A percentile compares a stretch with the other conserved stretches of the same genome.
Conservation (phyloP, 2,888 invertebrate species). For the Ethmia dodecea region DNA sequence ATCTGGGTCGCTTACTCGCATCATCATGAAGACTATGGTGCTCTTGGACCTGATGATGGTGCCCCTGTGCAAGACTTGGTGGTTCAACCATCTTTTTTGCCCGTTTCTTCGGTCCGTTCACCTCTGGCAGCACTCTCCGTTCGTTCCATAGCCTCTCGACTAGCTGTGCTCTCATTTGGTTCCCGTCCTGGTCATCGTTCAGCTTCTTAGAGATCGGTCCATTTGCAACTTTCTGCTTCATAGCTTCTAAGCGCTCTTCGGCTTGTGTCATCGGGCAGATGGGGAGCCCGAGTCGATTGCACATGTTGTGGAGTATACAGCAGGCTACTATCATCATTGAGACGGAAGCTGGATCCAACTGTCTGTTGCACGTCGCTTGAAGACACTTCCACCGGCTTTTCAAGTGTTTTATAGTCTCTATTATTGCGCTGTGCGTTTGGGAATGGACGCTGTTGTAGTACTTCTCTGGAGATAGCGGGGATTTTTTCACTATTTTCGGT, state of each 20-base stretch:
- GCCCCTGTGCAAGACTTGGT: background rate
- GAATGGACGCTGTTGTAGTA: slow-evolving; percentile 54
- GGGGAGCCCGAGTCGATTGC: slow-evolving; percentile 41
- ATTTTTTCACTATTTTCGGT: slow-evolving; percentile 61
- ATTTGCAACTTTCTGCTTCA: slow-evolving; percentile 69
- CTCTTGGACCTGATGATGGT: no score
- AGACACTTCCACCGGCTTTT: slow-evolving; percentile 65
- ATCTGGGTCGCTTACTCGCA: slow-evolving; percentile 46
- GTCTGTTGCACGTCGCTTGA: slow-evolving; percentile 61
- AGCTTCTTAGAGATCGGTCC: slow-evolving; percentile 51
- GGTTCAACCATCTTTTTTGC: slow-evolving; percentile 47
- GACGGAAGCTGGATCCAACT: slow-evolving; percentile 53
- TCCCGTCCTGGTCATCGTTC: slow-evolving; percentile 40
- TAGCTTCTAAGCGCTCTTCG: slow-evolving; percentile 55
- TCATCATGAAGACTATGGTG: slow-evolving; percentile 37
- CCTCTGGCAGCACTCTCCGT: slow-evolving; percentile 40
- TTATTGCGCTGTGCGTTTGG: slow-evolving; percentile 39
- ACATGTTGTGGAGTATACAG: slow-evolving; percentile 58
- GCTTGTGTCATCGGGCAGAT: slow-evolving; percentile 51
- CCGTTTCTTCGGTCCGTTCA: slow-evolving; percentile 46
- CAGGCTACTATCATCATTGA: slow-evolving; percentile 56
- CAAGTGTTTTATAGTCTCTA: slow-evolving; percentile 59
- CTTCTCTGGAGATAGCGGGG: slow-evolving; percentile 60
- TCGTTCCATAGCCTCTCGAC: slow-evolving; percentile 57
- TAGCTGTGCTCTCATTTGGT: slow-evolving; percentile 36